phyloP scores from a whole-genome alignment of 2,888 invertebrate genomes.

The Eretmocerus hayati region DNA sequence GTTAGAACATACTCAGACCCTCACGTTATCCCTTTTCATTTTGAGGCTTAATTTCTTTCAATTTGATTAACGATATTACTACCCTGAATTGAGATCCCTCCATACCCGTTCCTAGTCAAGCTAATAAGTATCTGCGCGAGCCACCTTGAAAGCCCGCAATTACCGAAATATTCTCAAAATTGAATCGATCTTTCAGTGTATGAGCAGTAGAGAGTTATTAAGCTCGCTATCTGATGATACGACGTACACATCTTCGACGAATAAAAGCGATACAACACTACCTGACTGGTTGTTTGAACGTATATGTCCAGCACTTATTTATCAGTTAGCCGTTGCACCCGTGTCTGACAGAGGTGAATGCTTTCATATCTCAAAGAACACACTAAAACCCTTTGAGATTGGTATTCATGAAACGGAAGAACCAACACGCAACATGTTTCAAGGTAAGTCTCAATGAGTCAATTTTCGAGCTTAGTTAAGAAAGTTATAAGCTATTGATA shows the following conservation, averaged over 20 bases:
- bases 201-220: conserved; percentile 39
- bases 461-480: too few species aligned
- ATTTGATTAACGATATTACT: too few species aligned
- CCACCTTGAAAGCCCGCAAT: too few species aligned
- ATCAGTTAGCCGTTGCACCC: conserved; percentile 56
- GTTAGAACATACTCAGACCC: too few species aligned
- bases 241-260: conserved; percentile 27
- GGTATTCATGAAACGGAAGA: conserved; percentile 18
- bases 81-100: too few species aligned
- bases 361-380: conserved; percentile 39
- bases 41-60: too few species aligned
- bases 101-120: too few species aligned
- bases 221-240: conserved; percentile 32
- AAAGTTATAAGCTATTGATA: too few species aligned
- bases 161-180: too few species aligned
- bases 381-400: conserved; percentile 7
- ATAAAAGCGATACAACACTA: conserved; percentile 32
- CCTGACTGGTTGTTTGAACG: conserved; percentile 47
- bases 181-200: conserved; percentile 32
- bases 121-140: too few species aligned
- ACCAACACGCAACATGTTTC: conserved; percentile 36
- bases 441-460: conserved; percentile 31
- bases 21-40: too few species aligned
- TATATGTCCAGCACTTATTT: conserved; percentile 62
- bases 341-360: conserved; percentile 54